These are phyloP conservation scores for Aptenodytes forsteri DNA, from an alignment of 2,113 vertebrate species.

Conservation along the genomic window DNA sequence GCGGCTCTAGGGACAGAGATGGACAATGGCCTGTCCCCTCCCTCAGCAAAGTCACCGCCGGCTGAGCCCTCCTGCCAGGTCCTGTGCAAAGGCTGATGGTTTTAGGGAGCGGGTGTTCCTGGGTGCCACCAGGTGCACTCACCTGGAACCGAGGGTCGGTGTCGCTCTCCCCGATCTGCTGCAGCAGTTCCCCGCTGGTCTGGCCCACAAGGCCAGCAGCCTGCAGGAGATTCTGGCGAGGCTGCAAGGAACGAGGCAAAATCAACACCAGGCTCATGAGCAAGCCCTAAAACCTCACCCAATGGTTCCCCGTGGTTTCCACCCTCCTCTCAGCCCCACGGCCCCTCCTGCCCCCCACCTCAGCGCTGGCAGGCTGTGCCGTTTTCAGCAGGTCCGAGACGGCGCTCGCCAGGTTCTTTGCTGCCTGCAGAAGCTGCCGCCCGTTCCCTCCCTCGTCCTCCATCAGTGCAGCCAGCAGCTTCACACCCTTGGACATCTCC, in stretches of 20 bases:
- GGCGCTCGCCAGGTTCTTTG: constrained; percentile 89
- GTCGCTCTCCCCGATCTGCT: constrained; percentile 94
- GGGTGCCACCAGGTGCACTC: background rate
- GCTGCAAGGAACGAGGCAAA: constrained; percentile 72
- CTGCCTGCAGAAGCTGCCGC: constrained; percentile 90
- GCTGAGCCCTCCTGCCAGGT: rapidly evolving
- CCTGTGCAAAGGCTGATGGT: background rate
- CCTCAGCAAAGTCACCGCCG: background rate
- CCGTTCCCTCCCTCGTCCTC: constrained; percentile 93
- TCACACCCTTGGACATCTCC: constrained; percentile 98
- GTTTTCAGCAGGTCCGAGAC: constrained; percentile 94
- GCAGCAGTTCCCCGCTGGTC: constrained; percentile 92
- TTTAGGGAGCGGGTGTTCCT: background rate
- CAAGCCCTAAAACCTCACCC: background rate
- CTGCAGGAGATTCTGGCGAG: constrained; percentile 93
- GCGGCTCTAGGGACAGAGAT: background rate
- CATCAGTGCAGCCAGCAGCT: constrained; percentile 92
- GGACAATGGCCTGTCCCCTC: background rate
- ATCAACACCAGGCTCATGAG: rapidly evolving
- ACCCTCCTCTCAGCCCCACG: background rate
- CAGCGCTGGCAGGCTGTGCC: constrained; percentile 89
- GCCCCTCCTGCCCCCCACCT: constrained; percentile 69
- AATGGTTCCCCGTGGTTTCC: background rate
- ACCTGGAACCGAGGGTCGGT: constrained; percentile 95
- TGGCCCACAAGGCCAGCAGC: constrained; percentile 95